A percentile compares a stretch with the other conserved stretches of the same genome.
Conservation (phyloP, 2,888 invertebrate genomes). For the Anaspis maculata region DNA sequence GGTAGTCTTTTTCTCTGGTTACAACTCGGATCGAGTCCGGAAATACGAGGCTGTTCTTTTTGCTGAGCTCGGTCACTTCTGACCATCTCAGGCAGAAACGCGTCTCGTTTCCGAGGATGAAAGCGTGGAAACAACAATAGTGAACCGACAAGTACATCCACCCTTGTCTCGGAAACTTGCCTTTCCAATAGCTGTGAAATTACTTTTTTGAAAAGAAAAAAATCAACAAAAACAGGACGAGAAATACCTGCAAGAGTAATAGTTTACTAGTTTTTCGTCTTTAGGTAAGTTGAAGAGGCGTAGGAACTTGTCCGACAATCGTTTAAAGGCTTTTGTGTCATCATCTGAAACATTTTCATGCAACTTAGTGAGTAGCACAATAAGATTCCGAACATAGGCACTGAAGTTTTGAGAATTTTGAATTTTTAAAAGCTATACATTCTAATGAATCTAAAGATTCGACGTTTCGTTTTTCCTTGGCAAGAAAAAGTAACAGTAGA, state of each 20-base stretch:
- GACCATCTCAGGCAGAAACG: slow-evolving; percentile 82
- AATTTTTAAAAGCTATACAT: too few species aligned
- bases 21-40: slow-evolving; percentile 82
- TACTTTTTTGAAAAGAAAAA: slow-evolving; percentile 4
- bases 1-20: slow-evolving; percentile 78
- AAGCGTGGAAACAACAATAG: slow-evolving; percentile 93
- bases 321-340: slow-evolving; percentile 71
- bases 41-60: slow-evolving; percentile 68
- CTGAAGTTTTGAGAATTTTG: too few species aligned
- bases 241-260: slow-evolving; percentile 80
- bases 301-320: slow-evolving; percentile 74
- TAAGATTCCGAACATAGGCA: too few species aligned
- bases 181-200: slow-evolving; percentile 77
- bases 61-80: slow-evolving; percentile 73
- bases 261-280: slow-evolving; percentile 94
- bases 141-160: slow-evolving; percentile 96
- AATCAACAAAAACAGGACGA: neutral
- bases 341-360: slow-evolving; percentile 61
- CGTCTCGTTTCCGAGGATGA: slow-evolving; percentile 84
- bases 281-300: slow-evolving; percentile 83
- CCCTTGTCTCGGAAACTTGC: slow-evolving; percentile 89
- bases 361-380: too few species aligned
- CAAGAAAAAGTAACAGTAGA: too few species aligned
- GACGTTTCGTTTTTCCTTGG: too few species aligned
- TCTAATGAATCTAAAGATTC: too few species aligned